These are phyloP conservation scores for Pollenia amentaria DNA, from an alignment of 2,888 invertebrate species.

Conservation along the genomic window DNA sequence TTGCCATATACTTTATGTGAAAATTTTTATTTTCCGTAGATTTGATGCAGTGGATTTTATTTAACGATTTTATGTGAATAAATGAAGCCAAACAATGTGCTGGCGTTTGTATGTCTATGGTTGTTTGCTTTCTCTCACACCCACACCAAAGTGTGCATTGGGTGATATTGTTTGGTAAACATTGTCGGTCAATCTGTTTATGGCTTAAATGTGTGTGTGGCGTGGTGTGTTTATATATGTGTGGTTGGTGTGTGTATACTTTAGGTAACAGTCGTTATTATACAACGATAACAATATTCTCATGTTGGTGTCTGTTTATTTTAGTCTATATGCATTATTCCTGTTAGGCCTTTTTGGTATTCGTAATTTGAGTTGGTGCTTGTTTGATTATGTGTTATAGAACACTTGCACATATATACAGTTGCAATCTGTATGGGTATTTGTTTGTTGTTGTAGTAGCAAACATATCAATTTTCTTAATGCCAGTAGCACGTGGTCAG, in stretches of 20 bases:
- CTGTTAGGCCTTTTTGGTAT: conserved; percentile 17
- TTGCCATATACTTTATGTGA: conserved; percentile 15
- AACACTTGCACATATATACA: not conserved
- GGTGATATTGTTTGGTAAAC: conserved; percentile 69
- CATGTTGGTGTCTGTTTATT: not conserved
- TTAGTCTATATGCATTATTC: conserved; percentile 4
- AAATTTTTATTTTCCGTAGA: conserved; percentile 22
- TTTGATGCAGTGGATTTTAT: conserved; percentile 65
- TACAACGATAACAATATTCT: conserved; percentile 1
- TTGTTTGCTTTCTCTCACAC: conserved; percentile 9
- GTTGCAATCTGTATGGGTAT: not conserved
- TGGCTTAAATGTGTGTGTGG: conserved; percentile 35
- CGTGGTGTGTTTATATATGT: not conserved
- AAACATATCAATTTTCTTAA: conserved; percentile 60
- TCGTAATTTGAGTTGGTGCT: conserved; percentile 10
- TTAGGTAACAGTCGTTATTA: conserved; percentile 46
- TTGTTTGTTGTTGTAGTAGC: conserved; percentile 24
- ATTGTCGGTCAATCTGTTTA: conserved; percentile 68
- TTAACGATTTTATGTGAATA: conserved; percentile 45
- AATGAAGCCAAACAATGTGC: not conserved
- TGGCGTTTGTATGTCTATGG: not conserved
- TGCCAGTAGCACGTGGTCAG: conserved; percentile 45
- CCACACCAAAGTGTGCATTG: conserved; percentile 31
- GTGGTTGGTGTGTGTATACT: not conserved
- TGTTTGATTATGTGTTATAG: conserved; percentile 4